Conservation (phyloP, 2,113 vertebrate species). For the Aepyceros melampus region DNA sequence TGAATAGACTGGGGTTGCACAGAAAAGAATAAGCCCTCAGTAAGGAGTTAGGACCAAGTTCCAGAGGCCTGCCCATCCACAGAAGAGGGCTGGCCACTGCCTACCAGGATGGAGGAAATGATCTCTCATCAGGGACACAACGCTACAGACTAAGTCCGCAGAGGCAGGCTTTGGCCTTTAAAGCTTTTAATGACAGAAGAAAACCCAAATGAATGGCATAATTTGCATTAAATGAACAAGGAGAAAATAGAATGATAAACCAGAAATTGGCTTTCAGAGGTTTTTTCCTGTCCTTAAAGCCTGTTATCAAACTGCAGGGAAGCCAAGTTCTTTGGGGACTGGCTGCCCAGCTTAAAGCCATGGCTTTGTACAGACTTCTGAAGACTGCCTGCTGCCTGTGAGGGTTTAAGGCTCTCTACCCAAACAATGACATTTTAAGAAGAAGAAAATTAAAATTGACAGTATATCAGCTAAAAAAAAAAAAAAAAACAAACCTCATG, state of each 20-base stretch:
- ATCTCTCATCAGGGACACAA: background rate
- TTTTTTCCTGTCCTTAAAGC: slow-evolving; percentile 15
- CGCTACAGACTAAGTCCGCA: background rate
- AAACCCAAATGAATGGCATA: background rate
- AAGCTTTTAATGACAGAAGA: background rate
- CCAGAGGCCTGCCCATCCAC: background rate
- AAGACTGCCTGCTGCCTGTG: background rate
- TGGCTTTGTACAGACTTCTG: background rate
- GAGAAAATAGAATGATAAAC: slow-evolving; percentile 33
- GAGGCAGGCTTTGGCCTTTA: background rate
- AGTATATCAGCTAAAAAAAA: background rate
- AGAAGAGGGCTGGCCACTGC: background rate
- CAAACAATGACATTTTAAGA: background rate
- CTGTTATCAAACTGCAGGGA: background rate
- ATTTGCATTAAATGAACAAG: slow-evolving; percentile 23
- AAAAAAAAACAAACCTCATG: background rate
- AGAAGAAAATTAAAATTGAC: background rate
- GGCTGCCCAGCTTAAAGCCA: background rate
- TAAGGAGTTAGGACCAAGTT: background rate
- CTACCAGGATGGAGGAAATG: background rate
- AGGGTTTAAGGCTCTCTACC: background rate
- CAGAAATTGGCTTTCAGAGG: slow-evolving; percentile 19
- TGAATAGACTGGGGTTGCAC: background rate
- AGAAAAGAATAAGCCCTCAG: background rate
- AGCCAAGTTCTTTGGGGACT: background rate